Conservation (phyloP, 2,888 invertebrate species). For the Drosophila mayaguana region DNA sequence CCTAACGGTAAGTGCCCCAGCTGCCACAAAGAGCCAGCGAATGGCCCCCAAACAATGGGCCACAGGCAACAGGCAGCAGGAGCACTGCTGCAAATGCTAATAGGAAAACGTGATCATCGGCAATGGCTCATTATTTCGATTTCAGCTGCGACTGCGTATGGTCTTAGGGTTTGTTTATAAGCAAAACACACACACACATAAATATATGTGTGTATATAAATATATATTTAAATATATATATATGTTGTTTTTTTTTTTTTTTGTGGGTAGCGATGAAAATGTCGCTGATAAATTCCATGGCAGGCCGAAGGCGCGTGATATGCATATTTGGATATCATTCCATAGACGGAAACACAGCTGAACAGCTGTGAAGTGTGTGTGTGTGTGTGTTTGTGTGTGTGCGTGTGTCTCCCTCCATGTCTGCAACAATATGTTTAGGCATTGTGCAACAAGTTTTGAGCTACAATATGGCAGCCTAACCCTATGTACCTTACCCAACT, state of each 20-base stretch:
- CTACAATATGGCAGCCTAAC: constrained; percentile 25
- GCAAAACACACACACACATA: constrained; percentile 7
- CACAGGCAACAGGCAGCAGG: constrained; percentile 27
- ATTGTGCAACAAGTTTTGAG: constrained; percentile 58
- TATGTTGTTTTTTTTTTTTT: background rate
- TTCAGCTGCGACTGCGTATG: constrained; percentile 54
- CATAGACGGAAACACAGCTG: constrained; percentile 62
- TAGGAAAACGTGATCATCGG: constrained; percentile 71
- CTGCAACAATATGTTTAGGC: constrained; percentile 13
- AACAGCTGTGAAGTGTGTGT: constrained; percentile 50
- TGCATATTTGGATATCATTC: constrained; percentile 62
- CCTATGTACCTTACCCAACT: constrained; percentile 30
- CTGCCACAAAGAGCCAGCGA: constrained; percentile 30
- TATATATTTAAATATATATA: too few species aligned
- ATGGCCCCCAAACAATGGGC: constrained; percentile 54
- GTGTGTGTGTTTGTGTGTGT: constrained; percentile 11
- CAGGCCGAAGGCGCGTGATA: constrained; percentile 55
- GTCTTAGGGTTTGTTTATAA: constrained; percentile 20
- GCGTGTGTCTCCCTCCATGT: too few species aligned
- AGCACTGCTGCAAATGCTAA: constrained; percentile 63
- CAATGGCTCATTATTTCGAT: constrained; percentile 70
- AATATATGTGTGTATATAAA: constrained; percentile 8
- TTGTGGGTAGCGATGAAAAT: constrained; percentile 47
- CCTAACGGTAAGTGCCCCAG: constrained; percentile 47
- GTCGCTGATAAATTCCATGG: constrained; percentile 66